These are phyloP conservation scores for Venustaconcha ellipsiformis DNA, from an alignment of 1,140 invertebrate genomes.

Conservation along the genomic window DNA sequence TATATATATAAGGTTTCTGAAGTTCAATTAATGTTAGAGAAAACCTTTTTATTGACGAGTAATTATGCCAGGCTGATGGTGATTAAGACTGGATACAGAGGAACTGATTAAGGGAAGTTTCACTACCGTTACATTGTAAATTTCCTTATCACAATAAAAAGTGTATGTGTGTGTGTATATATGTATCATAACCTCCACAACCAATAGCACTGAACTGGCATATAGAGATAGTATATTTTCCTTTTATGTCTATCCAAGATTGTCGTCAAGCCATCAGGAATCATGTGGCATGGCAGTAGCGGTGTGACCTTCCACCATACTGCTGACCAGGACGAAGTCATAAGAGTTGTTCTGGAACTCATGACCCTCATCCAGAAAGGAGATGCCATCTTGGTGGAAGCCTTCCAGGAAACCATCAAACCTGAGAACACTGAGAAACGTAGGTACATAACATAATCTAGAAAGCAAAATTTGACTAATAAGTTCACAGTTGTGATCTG, in stretches of 20 bases:
- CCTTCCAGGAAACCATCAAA: constrained; percentile 21
- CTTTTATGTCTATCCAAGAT: constrained; percentile 34
- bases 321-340: constrained; percentile 17
- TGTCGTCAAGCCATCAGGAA: constrained; percentile 52
- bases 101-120: too few species aligned
- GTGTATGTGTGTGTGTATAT: not conserved
- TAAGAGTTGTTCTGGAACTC: constrained; percentile 28
- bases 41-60: too few species aligned
- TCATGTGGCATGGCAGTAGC: constrained; percentile 38
- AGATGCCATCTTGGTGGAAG: constrained; percentile 41
- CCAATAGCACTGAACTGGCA: too few species aligned
- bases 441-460: not conserved
- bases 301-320: constrained; percentile 39
- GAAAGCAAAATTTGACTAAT: not conserved
- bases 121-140: not conserved
- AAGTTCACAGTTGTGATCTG: not conserved
- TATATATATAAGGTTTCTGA: too few species aligned
- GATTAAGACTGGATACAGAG: too few species aligned
- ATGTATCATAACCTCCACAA: too few species aligned
- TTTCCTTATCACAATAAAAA: not conserved
- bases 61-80: too few species aligned
- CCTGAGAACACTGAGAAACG: not conserved
- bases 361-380: constrained; percentile 26
- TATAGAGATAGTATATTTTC: too few species aligned
- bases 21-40: too few species aligned